Evolutionary conservation across 2,888 invertebrate genomes (phyloP), one percentile per base, ranked within the genome.

Genomic region (Xylocampa areola): DNA sequence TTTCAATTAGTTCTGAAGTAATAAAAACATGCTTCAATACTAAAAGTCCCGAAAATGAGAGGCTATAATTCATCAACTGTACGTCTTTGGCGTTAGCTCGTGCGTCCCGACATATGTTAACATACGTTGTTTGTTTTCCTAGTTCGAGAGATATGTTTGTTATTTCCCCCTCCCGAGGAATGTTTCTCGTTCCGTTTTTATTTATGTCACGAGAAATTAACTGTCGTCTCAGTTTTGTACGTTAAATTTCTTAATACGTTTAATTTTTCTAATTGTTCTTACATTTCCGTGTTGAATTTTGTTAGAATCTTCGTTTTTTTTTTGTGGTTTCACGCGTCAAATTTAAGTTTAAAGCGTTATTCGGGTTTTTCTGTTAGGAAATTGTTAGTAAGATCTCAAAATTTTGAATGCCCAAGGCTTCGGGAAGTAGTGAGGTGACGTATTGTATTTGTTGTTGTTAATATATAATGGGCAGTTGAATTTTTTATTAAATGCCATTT

Each of bases 61-160:
- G 44, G 54, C 54, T 36, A 69, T 75, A 73, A 70, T 51, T 61
- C 63, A 71, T 77, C 57, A 55, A 80, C 79, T 86, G 60, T 68
- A 70, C 73, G 52, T 37, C 52, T 50, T 66, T 51, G 49, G 45
- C 40, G 25, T 64, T 58, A 87, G 81, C 89, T 76, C 91, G 90
- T 88, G 91, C 86, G 64, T 41, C 82, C 75, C 85, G 87, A 93
- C 94, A 93, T 92, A 93, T 94, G 94, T 91, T 91, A 93, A 92
- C 94, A 93, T 85, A 91, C 90, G 91, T 86, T 91, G 92, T 92
- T 92, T 93, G 93, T 93, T 92, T 91, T 92, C 92, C 87, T 91
- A 88, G 88, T 90, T 87, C 87, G 84, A 88, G 87, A 92, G 91
- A 92, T 92, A 92, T 93, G 92, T 92, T 91, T 92, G 90, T 92